These are phyloP conservation scores for Tribolium castaneum DNA, from an alignment of 1,140 invertebrate genomes.

Conservation along the genomic window DNA sequence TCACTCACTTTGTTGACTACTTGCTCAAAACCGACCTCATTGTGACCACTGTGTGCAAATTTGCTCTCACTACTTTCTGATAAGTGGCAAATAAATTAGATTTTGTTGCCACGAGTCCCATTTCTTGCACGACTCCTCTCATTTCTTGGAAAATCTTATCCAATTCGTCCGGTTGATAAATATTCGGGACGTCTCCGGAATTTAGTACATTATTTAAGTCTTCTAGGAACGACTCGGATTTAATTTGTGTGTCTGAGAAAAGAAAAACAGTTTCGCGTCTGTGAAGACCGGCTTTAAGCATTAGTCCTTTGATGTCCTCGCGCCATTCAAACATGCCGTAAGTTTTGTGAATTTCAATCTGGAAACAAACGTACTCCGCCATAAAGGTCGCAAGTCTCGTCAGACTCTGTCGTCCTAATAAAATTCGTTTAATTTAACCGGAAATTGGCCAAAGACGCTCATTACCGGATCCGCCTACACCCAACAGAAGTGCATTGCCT, in stretches of 20 bases:
- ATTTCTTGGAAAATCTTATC: constrained; percentile 73
- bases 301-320: constrained; percentile 72
- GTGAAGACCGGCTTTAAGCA: constrained; percentile 69
- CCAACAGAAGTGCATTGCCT: constrained; percentile 71
- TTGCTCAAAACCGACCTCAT: constrained; percentile 69
- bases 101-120: constrained; percentile 75
- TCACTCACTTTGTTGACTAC: neutral
- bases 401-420: constrained; percentile 72
- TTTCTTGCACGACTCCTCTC: constrained; percentile 71
- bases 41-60: constrained; percentile 72
- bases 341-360: constrained; percentile 66
- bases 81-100: constrained; percentile 79
- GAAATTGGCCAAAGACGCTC: constrained; percentile 2
- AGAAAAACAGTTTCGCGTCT: constrained; percentile 73
- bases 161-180: constrained; percentile 73
- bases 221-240: constrained; percentile 75
- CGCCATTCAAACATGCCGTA: constrained; percentile 71
- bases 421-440: neutral
- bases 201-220: constrained; percentile 78
- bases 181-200: constrained; percentile 76
- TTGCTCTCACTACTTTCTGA: constrained; percentile 73
- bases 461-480: constrained; percentile 74
- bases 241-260: constrained; percentile 75
- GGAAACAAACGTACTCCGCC: constrained; percentile 70
- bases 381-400: constrained; percentile 73